Base-by-base conservation (phyloP, 30 jellyfish, hydroid and myxozoan species). In the Sanderia malayensis region DNA sequence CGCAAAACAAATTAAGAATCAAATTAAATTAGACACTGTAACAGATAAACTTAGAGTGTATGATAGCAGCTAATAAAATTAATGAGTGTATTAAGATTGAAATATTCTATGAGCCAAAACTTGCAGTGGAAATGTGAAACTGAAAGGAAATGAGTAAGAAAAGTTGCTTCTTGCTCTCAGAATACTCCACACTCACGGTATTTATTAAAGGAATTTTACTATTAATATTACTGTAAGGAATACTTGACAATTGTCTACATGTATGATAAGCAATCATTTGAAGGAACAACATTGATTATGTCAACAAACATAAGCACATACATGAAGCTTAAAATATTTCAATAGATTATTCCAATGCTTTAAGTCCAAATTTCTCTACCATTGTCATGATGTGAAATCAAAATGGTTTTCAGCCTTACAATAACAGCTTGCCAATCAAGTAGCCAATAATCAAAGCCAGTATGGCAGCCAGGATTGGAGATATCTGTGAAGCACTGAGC, bases 381-480 rank as follows among this genome's bases (percentile, higher is more conserved):
- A 13, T 4, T 37, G 6, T 37, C 52, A 13, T 37, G 13, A 37
- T 6, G 13, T 4, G 6, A 37, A 4, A 37, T 37, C 52, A 37
- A 4, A 37, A 37, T 6, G 10, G 13, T 37, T 6, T 37, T 37
- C 52, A 37, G 52, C 52, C 31, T 41, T 79, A 67, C 26, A 79
- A 25, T 17, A 79, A 28, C 46, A 79, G 64, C 44, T 79, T 79
- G 31, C 82, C 92, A 67, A 79, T 68, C 70, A 79, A 25, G 57
- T 55, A 79, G 46, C 92, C 92, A 58, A 79, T 62, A 25, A 79
- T 66, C 44, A 79, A 44, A 6, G 92, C 92, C 44, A 79, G 21
- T 26, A 79, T 62, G 73, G 81, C 92, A 2, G 92, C 92, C 32
- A 79, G 33, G 44, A 79, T 60, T 8, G 81, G 92, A 23, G 80